These are phyloP conservation scores for Paracentrotus lividus DNA, from an alignment of 53 echinoderm and acorn worm genomes.

Conservation along the genomic window DNA sequence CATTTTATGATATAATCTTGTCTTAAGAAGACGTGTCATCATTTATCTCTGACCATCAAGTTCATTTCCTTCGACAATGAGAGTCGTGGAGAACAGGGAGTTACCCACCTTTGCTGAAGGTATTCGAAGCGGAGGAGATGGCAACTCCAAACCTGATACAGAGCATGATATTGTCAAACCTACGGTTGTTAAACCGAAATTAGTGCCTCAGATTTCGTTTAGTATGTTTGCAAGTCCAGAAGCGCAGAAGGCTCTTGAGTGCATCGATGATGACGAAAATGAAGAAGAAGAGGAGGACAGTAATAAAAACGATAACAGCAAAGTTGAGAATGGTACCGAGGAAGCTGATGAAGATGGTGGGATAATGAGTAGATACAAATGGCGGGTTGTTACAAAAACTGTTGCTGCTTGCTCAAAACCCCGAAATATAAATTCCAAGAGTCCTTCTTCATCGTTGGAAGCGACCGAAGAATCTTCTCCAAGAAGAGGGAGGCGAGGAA, in stretches of 20 bases:
- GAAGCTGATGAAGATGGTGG: background rate
- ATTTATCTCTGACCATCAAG: background rate
- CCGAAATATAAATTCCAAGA: background rate
- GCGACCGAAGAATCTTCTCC: background rate
- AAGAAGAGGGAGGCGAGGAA: background rate
- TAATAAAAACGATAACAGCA: background rate
- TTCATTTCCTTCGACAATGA: slow-evolving; percentile 4
- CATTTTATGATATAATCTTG: background rate
- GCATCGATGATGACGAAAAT: slow-evolving; percentile 1
- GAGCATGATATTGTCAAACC: slow-evolving; percentile 1
- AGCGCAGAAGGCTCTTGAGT: slow-evolving; percentile 53
- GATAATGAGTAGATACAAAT: slow-evolving; percentile 6
- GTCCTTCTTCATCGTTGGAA: background rate
- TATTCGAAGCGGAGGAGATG: background rate
- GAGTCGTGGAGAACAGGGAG: slow-evolving; percentile 29
- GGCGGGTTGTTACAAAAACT: slow-evolving; percentile 29
- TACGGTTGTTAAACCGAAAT: background rate
- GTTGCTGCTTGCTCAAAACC: slow-evolving; percentile 15
- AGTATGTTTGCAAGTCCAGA: slow-evolving; percentile 53
- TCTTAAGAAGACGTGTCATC: background rate
- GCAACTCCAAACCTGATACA: background rate
- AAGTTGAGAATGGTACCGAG: background rate
- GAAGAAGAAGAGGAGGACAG: slow-evolving; percentile 18
- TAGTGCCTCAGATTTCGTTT: slow-evolving; percentile 46
- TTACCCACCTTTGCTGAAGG: slow-evolving; percentile 16